These are phyloP conservation scores for Erythrocercus mccallii DNA, from an alignment of 2,113 vertebrate genomes.

Conservation along the genomic window DNA sequence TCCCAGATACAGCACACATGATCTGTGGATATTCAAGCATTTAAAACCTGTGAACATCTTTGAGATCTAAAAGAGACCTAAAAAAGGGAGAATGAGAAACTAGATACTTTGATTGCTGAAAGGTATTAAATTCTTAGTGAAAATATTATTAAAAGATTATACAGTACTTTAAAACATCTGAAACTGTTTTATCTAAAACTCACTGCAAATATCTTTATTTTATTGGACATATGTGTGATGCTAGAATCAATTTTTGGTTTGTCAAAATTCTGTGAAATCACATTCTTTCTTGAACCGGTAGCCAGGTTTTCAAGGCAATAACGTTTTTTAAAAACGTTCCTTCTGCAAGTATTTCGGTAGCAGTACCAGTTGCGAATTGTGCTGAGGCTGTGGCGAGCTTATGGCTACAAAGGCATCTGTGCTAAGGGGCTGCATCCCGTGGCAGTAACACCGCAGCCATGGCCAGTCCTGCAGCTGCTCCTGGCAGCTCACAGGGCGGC, in stretches of 20 bases:
- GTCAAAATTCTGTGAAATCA: background rate
- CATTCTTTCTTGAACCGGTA: background rate
- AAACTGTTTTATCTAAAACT: background rate
- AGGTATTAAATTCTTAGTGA: background rate
- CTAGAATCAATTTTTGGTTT: background rate
- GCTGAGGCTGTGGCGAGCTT: background rate
- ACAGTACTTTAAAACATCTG: background rate
- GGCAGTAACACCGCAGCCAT: background rate
- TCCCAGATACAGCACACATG: background rate
- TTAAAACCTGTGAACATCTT: background rate
- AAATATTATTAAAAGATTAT: background rate
- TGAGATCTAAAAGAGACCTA: background rate
- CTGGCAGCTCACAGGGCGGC: fast-evolving
- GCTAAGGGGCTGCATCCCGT: fast-evolving
- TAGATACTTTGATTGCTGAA: background rate
- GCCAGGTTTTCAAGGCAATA: background rate
- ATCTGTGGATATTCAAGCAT: background rate
- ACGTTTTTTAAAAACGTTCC: fast-evolving
- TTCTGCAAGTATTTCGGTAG: background rate
- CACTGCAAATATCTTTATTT: background rate
- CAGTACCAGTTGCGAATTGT: background rate
- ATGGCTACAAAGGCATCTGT: background rate
- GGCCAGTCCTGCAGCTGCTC: fast-evolving
- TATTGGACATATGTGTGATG: background rate
- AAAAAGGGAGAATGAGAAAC: background rate